Evolutionary conservation across 1,140 invertebrate species (phyloP).

Genomic region (Ooceraea biroi): DNA sequence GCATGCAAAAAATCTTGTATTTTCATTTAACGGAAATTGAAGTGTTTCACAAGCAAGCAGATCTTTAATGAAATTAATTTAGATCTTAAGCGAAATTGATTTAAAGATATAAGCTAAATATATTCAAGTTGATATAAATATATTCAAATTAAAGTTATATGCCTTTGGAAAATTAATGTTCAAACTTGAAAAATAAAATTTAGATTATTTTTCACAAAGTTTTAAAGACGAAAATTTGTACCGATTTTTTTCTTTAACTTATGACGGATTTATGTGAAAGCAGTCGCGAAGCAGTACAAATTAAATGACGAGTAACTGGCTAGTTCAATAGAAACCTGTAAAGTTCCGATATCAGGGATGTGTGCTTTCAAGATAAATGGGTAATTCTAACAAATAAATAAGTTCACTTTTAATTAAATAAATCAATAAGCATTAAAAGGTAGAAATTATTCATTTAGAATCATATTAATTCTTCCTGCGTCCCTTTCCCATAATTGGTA

Average conservation of each 20-base stretch:
- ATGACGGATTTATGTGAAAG: slow-evolving; percentile 30
- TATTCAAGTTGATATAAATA: slow-evolving; percentile 16
- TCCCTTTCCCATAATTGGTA: neutral
- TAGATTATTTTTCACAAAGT: slow-evolving; percentile 16
- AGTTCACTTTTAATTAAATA: slow-evolving; percentile 5
- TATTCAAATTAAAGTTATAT: slow-evolving; percentile 19
- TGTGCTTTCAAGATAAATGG: slow-evolving; percentile 14
- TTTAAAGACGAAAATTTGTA: slow-evolving; percentile 6
- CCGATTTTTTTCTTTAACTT: neutral
- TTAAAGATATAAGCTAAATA: neutral
- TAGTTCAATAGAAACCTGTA: slow-evolving; percentile 4
- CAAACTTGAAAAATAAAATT: slow-evolving; percentile 1
- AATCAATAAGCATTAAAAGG: neutral
- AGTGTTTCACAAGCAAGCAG: too few relatives aligned
- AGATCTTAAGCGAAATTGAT: neutral
- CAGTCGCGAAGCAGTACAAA: slow-evolving; percentile 13
- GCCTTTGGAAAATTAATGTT: neutral
- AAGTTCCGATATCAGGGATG: slow-evolving; percentile 16
- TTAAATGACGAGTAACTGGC: slow-evolving; percentile 26
- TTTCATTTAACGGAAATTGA: too few relatives aligned
- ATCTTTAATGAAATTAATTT: too few relatives aligned
- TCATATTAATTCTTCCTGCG: neutral
- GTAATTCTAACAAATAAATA: slow-evolving; percentile 23
- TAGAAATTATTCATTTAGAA: neutral
- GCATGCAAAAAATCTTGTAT: too few relatives aligned